Conservation (phyloP, 2,113 vertebrate species). For the Pelobates fuscus region DNA sequence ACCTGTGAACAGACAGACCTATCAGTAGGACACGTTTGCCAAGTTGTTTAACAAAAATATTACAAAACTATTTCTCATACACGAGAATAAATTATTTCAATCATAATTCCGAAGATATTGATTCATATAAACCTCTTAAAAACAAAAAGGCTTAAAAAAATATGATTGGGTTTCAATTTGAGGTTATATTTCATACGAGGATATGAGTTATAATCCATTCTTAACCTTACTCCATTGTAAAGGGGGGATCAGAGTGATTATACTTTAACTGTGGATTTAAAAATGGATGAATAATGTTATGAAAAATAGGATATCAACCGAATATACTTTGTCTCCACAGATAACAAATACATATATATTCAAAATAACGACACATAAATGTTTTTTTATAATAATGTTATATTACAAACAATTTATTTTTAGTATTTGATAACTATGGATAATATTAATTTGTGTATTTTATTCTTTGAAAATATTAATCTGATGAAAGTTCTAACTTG, state of each 20-base stretch:
- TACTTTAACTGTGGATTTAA: slow-evolving; percentile 25
- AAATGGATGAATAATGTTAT: too few relatives aligned
- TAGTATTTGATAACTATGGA: too few relatives aligned
- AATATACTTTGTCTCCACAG: neutral
- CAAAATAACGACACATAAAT: too few relatives aligned
- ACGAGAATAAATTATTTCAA: neutral
- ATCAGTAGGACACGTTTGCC: too few relatives aligned
- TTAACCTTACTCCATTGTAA: slow-evolving; percentile 41
- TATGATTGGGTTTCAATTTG: slow-evolving; percentile 50
- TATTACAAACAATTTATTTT: too few relatives aligned
- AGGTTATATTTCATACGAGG: slow-evolving; percentile 51
- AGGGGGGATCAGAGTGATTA: slow-evolving; percentile 50
- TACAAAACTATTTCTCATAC: too few relatives aligned
- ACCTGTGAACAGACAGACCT: too few relatives aligned
- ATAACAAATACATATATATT: neutral
- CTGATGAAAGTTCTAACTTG: slow-evolving; percentile 41
- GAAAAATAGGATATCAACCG: too few relatives aligned
- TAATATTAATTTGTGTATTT: too few relatives aligned
- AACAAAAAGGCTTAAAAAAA: slow-evolving; percentile 21
- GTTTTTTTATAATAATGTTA: too few relatives aligned
- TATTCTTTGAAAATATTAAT: neutral
- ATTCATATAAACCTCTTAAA: slow-evolving; percentile 16
- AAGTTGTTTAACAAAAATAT: too few relatives aligned
- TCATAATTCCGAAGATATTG: slow-evolving; percentile 12
- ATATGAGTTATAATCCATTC: slow-evolving; percentile 53